phyloP scores from a whole-genome alignment of 64 coral and sea anemone species.

The Pocillopora verrucosa region DNA sequence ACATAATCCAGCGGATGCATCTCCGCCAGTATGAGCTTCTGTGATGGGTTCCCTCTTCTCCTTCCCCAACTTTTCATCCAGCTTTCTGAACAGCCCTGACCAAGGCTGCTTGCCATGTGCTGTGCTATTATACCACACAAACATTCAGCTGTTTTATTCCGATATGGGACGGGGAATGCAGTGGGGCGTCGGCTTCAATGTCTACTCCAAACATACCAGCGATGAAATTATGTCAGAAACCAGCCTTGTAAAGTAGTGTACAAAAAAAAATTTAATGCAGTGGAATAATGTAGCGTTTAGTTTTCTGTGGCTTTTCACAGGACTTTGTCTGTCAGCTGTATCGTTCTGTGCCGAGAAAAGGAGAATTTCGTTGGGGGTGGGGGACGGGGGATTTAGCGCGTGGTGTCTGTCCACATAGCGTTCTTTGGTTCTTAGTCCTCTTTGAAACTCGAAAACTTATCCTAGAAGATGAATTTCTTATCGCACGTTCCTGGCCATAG shows the following conservation, averaged over 20 bases:
- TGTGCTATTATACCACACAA: slow-evolving; percentile 33
- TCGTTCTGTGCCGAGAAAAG: slow-evolving; percentile 19
- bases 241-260: slow-evolving; percentile 55
- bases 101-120: slow-evolving; percentile 26
- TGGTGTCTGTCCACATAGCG: slow-evolving; percentile 2
- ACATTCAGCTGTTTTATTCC: slow-evolving; percentile 39
- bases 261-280: slow-evolving; percentile 16
- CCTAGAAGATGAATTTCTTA: slow-evolving; percentile 41
- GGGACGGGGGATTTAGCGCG: slow-evolving; percentile 33
- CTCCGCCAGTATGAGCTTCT: slow-evolving; percentile 99
- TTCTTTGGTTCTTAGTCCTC: slow-evolving; percentile 21
- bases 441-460: slow-evolving; percentile 13
- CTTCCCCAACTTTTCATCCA: slow-evolving; percentile 52
- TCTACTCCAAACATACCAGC: slow-evolving; percentile 31
- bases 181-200: slow-evolving; percentile 7
- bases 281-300: slow-evolving; percentile 27
- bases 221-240: slow-evolving; percentile 39
- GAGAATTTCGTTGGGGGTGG: slow-evolving; percentile 37
- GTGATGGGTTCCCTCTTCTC: slow-evolving; percentile 66
- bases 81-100: slow-evolving; percentile 24
- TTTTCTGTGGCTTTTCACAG: slow-evolving; percentile 29
- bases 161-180: slow-evolving; percentile 24
- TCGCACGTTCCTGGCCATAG: slow-evolving; percentile 15
- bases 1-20: slow-evolving; percentile 99
- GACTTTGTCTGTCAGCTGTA: slow-evolving; percentile 15